phyloP scores from a whole-genome alignment of 2,113 vertebrate species.

The Pachyramphus minor region DNA sequence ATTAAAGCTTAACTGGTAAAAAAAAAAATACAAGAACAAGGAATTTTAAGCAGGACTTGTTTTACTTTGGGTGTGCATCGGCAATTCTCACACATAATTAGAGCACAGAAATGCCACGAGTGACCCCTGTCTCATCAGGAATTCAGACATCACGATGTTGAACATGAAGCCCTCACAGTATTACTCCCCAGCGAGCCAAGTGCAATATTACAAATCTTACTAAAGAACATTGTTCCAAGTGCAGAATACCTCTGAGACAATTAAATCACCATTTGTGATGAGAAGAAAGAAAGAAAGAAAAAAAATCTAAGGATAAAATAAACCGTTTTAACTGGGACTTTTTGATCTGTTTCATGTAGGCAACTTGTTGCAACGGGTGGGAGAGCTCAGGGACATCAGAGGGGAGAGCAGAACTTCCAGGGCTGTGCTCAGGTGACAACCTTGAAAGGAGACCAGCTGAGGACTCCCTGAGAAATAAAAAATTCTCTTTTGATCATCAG shows the following conservation, averaged over 20 bases:
- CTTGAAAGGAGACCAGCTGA: neutral
- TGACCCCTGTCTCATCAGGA: constrained; percentile 16
- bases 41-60: neutral
- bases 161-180: neutral
- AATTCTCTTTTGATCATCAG: neutral
- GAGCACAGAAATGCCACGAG: neutral
- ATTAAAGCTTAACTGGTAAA: neutral
- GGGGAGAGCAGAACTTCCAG: neutral
- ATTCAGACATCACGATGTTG: neutral
- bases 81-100: neutral
- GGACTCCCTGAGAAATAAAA: neutral
- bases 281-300: neutral
- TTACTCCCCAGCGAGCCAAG: neutral
- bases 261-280: neutral
- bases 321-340: neutral
- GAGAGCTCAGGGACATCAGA: neutral
- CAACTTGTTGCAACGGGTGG: neutral
- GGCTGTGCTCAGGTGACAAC: neutral
- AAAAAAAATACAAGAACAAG: neutral
- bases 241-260: neutral
- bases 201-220: neutral
- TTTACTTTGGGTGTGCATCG: neutral
- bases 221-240: neutral
- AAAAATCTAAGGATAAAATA: neutral
- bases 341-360: neutral